Conservation (phyloP, 2,797 vertebrate species). For the Salarias fasciatus region DNA sequence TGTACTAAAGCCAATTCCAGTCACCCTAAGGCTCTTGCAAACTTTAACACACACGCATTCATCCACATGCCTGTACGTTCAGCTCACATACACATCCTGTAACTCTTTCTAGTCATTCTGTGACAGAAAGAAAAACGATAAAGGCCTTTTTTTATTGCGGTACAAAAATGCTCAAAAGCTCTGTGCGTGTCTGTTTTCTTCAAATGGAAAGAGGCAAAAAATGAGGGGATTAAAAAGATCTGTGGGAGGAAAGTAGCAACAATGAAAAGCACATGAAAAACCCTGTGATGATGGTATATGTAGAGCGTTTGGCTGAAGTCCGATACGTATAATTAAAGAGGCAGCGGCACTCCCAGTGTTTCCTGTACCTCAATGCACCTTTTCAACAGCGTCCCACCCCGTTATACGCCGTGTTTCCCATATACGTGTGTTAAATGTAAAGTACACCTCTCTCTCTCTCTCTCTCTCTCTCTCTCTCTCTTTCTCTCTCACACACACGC, state of each 20-base stretch:
- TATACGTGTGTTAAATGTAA: slow-evolving; percentile 29
- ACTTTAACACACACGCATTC: slow-evolving; percentile 11
- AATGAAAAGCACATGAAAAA: slow-evolving; percentile 49
- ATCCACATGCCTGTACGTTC: slow-evolving; percentile 11
- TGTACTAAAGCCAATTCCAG: slow-evolving; percentile 27
- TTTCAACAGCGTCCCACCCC: slow-evolving; percentile 65
- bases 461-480: no score
- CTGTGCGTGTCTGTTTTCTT: slow-evolving; percentile 18
- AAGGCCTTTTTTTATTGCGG: slow-evolving; percentile 36
- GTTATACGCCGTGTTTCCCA: slow-evolving; percentile 39
- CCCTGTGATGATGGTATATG: slow-evolving; percentile 53
- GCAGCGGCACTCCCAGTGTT: slow-evolving; percentile 64
- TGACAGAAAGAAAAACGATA: slow-evolving; percentile 25
- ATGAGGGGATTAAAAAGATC: slow-evolving; percentile 43
- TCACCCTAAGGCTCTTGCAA: slow-evolving; percentile 28
- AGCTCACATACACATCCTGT: background rate
- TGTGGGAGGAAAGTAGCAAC: slow-evolving; percentile 35
- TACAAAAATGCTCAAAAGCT: slow-evolving; percentile 22
- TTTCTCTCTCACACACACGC: slow-evolving; percentile 9
- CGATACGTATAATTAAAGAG: slow-evolving; percentile 73
- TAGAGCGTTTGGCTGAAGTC: slow-evolving; percentile 41
- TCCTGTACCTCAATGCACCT: slow-evolving; percentile 70
- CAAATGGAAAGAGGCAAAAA: slow-evolving; percentile 13
- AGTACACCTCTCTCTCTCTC: slow-evolving; percentile 5
- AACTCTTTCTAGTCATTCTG: slow-evolving; percentile 1